Conservation (phyloP, 2,888 invertebrate species). For the Dendrolimus pini region DNA sequence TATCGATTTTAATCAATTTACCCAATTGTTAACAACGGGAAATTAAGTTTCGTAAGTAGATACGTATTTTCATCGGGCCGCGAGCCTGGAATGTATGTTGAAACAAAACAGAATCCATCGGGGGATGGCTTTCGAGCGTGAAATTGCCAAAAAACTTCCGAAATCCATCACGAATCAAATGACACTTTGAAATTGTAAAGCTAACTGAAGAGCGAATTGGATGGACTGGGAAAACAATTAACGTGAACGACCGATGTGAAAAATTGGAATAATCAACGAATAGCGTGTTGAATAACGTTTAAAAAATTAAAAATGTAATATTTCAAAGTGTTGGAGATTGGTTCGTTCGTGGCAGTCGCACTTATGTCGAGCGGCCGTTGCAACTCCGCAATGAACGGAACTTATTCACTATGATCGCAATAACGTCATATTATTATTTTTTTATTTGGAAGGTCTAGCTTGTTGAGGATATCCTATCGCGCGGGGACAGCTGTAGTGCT, state of each 20-base stretch:
- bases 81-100: slow-evolving; percentile 22
- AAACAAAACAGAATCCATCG: slow-evolving; percentile 52
- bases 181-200: slow-evolving; percentile 72
- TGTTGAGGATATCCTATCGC: too few relatives aligned
- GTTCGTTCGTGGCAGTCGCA: slow-evolving; percentile 20
- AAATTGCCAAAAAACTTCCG: slow-evolving; percentile 69
- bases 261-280: slow-evolving; percentile 65
- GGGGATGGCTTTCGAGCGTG: slow-evolving; percentile 53
- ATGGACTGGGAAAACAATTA: slow-evolving; percentile 67
- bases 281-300: slow-evolving; percentile 41
- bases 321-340: slow-evolving; percentile 28
- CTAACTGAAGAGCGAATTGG: slow-evolving; percentile 65
- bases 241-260: slow-evolving; percentile 49
- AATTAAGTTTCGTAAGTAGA: slow-evolving; percentile 4
- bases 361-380: slow-evolving; percentile 17
- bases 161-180: slow-evolving; percentile 73
- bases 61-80: slow-evolving; percentile 7
- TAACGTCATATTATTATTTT: neutral
- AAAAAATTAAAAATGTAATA: slow-evolving; percentile 53
- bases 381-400: slow-evolving; percentile 14
- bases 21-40: neutral
- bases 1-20: neutral
- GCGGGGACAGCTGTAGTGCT: too few relatives aligned
- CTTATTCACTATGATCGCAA: neutral
- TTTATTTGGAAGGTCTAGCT: too few relatives aligned